Percentiles rank a stretch among this genome's conserved stretches.
These are phyloP conservation scores for Zaprionus inermis DNA, from an alignment of 1,140 invertebrate species.

Conservation along the genomic window DNA sequence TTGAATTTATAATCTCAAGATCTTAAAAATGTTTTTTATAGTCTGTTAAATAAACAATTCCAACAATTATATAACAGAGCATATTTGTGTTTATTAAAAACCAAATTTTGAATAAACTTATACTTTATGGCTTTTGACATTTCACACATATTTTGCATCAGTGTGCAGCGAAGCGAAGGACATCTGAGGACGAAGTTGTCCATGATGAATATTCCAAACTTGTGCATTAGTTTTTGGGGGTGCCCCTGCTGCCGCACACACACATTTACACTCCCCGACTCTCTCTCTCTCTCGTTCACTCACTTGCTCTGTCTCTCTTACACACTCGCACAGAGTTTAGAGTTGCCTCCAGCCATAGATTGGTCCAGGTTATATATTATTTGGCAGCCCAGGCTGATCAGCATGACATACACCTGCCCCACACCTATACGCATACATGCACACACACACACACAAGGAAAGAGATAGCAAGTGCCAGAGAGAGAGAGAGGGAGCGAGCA, in stretches of 20 bases:
- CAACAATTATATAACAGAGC: too few relatives aligned
- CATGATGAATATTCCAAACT: slow-evolving; percentile 64
- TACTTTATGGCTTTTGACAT: not conserved
- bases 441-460: not conserved
- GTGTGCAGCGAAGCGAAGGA: slow-evolving; percentile 39
- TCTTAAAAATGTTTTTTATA: too few relatives aligned
- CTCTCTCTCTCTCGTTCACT: not conserved
- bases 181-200: slow-evolving; percentile 45
- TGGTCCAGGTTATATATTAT: slow-evolving; percentile 49
- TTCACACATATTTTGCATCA: not conserved
- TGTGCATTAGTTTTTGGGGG: slow-evolving; percentile 54
- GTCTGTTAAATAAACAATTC: too few relatives aligned
- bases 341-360: slow-evolving; percentile 40
- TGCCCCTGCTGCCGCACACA: slow-evolving; percentile 19
- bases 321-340: slow-evolving; percentile 45
- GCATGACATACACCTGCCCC: slow-evolving; percentile 43
- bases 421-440: slow-evolving; percentile 6
- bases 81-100: too few relatives aligned
- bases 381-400: slow-evolving; percentile 54
- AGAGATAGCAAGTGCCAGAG: not conserved
- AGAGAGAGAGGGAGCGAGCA: slow-evolving; percentile 25
- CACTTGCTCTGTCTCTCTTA: not conserved
- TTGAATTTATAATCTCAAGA: too few relatives aligned
- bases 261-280: too few relatives aligned
- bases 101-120: too few relatives aligned